phyloP scores from a whole-genome alignment of 2,888 invertebrate species.

The Drosophila nr. fundita region DNA sequence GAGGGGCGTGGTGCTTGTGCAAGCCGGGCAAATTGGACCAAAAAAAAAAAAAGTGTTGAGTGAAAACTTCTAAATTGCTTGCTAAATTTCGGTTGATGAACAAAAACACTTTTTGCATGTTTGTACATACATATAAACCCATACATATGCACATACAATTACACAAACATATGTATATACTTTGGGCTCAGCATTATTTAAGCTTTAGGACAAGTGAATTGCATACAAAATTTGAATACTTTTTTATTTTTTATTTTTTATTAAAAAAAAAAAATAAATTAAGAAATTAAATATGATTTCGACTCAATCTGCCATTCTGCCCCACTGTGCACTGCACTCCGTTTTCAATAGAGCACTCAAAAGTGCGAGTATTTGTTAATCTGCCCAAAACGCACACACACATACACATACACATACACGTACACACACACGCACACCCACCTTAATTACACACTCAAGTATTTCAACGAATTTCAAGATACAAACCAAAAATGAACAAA shows the following conservation, averaged over 20 bases:
- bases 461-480: conserved; percentile 2
- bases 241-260: not conserved
- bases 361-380: conserved; percentile 2
- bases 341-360: conserved; percentile 4
- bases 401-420: not conserved
- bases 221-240: not conserved
- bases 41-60: not conserved
- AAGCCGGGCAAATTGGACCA: not conserved
- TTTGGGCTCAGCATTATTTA: not conserved
- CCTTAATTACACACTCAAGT: conserved; percentile 3
- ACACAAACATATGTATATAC: not conserved
- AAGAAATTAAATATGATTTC: not conserved
- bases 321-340: conserved; percentile 4
- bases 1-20: not conserved
- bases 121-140: not conserved
- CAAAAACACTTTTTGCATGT: not conserved
- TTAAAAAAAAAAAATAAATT: not conserved
- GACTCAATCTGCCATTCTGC: not conserved
- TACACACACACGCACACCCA: not conserved
- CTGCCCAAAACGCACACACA: not conserved
- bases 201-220: not conserved
- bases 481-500: not conserved
- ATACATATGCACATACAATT: not conserved
- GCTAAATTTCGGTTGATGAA: not conserved
- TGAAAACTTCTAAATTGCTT: conserved; percentile 3